phyloP scores from a whole-genome alignment of 1,140 invertebrate genomes.

The Gonioctena quinquepunctata region DNA sequence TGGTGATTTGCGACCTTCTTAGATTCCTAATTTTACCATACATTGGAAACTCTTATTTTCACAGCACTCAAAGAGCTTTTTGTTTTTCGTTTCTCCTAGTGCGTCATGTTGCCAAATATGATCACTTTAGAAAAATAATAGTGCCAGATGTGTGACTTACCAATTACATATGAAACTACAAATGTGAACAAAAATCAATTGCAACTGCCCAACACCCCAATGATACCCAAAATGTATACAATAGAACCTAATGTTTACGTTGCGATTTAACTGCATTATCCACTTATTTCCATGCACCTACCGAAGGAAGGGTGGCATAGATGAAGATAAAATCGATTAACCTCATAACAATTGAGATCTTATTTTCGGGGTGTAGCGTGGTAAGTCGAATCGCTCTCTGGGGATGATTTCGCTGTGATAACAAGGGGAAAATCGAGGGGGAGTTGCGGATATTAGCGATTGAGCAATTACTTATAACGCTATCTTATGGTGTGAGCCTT shows the following conservation, averaged over 20 bases:
- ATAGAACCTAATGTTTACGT: not conserved
- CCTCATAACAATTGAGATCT: constrained; percentile 3
- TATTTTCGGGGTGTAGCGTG: constrained; percentile 4
- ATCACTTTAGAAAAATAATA: too few relatives aligned
- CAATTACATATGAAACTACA: too few relatives aligned
- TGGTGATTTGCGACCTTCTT: too few relatives aligned
- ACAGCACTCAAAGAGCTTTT: too few relatives aligned
- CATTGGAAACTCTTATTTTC: too few relatives aligned
- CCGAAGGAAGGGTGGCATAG: not conserved
- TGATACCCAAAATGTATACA: not conserved
- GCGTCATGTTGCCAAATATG: too few relatives aligned
- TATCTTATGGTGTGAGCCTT: not conserved
- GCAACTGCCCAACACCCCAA: not conserved
- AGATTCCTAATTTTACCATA: too few relatives aligned
- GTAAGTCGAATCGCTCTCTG: not conserved
- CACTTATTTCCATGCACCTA: not conserved
- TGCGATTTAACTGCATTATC: not conserved
- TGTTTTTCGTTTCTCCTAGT: too few relatives aligned
- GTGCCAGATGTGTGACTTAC: too few relatives aligned
- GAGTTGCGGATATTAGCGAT: not conserved
- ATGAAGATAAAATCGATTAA: constrained; percentile 22
- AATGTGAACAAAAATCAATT: not conserved
- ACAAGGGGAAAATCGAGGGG: not conserved
- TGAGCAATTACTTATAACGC: not conserved
- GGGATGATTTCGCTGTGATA: constrained; percentile 6